phyloP scores from a whole-genome alignment of 2,888 invertebrate species.

The Hypomecis punctinalis region DNA sequence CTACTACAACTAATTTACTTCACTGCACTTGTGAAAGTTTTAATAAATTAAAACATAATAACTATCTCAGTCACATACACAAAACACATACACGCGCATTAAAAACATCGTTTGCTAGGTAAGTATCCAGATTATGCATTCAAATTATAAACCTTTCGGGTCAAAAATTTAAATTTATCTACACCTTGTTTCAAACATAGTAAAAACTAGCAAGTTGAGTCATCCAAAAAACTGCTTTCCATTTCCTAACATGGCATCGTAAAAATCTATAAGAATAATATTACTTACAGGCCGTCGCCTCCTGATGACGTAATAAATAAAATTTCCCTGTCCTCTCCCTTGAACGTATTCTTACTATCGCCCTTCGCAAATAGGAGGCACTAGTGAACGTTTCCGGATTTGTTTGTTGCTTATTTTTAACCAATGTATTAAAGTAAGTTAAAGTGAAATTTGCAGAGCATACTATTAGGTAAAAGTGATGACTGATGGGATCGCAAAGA shows the following conservation, averaged over 20 bases:
- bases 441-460: too few species aligned
- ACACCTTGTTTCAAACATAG: background rate
- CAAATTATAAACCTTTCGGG: too few species aligned
- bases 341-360: constrained; percentile 36
- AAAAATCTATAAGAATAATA: constrained; percentile 47
- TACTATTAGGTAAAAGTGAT: too few species aligned
- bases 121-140: too few species aligned
- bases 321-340: constrained; percentile 50
- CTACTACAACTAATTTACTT: too few species aligned
- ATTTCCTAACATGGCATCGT: constrained; percentile 31
- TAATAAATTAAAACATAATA: too few species aligned
- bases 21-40: too few species aligned
- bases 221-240: constrained; percentile 19
- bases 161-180: too few species aligned
- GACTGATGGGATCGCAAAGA: too few species aligned
- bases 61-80: too few species aligned
- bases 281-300: constrained; percentile 58
- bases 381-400: constrained; percentile 1
- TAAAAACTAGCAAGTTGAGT: constrained; percentile 11
- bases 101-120: too few species aligned
- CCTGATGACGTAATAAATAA: constrained; percentile 70
- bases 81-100: too few species aligned
- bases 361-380: constrained; percentile 20
- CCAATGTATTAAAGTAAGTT: background rate
- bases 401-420: constrained; percentile 15